A percentile compares a stretch with the other conserved stretches of the same genome.
Conservation (phyloP, 2,113 vertebrate species). For the Chinchilla lanigera region DNA sequence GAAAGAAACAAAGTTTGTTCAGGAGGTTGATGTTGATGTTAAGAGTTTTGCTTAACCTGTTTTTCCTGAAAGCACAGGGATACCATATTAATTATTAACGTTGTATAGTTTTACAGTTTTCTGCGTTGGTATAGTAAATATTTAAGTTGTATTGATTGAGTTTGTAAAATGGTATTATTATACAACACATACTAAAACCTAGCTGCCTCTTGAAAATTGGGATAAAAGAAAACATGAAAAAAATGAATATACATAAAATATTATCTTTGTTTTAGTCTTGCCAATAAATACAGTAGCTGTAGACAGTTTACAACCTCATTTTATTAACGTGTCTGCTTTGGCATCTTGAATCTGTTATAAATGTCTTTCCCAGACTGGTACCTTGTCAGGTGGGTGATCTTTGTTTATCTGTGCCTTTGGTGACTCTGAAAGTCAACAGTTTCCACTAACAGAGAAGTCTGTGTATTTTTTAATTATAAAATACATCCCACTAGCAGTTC, state of each 20-base stretch:
- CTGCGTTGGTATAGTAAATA: not conserved
- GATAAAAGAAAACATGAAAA: not conserved
- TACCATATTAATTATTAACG: not conserved
- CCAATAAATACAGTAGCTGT: not conserved
- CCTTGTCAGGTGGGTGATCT: not conserved
- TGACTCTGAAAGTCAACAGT: not conserved
- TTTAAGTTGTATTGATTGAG: conserved; percentile 10
- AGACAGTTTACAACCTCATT: not conserved
- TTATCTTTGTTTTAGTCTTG: not conserved
- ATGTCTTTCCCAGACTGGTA: not conserved
- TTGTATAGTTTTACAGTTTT: not conserved
- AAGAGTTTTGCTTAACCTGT: conserved; percentile 14
- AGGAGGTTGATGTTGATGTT: not conserved
- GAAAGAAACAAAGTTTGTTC: not conserved
- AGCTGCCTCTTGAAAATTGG: not conserved
- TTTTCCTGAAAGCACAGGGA: conserved; percentile 25
- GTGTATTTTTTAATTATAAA: not conserved
- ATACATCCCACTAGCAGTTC: not conserved
- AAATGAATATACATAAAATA: not conserved
- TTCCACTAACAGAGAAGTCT: not conserved
- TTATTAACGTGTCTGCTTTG: not conserved
- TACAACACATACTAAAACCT: not conserved
- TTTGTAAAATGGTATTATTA: conserved; percentile 10
- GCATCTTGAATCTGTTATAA: not conserved
- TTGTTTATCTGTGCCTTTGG: not conserved